Evolutionary conservation across 2,797 vertebrate genomes (phyloP), one percentile per base, ranked within the genome.

Genomic region (Eospalax fontanierii): DNA sequence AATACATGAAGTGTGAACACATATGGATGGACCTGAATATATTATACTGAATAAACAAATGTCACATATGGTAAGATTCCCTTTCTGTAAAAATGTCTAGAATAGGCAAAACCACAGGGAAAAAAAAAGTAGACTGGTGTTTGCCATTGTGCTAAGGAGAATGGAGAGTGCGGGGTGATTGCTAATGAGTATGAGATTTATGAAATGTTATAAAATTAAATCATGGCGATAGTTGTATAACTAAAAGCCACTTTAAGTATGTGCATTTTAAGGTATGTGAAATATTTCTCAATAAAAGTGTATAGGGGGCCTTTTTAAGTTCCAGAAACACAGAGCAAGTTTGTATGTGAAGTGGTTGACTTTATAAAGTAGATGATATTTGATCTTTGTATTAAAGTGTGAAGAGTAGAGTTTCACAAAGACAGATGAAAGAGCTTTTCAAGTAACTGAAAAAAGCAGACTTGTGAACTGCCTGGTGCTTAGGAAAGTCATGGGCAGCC

Each of bases 351-450:
- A 89, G 75, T 28, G 38, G 19, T 26, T 46, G 78, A 70, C 4
- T 75, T 96, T 80, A 79, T 18, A 73, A 66, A 94, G 76, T 83
- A 80, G 89, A 74, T 73, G 33, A 73, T 21, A 81, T 81, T 95
- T 68, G 38, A 70, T 74, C 22, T 78, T 50, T 0, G 16, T 38
- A 74, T 82, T 78, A 73, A 83, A 95, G 26, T 4, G n/a, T 19
- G 68, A 89, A 66, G 46, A 89, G 19, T 57, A 54, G 57, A 66
- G 57, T 65, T 76, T 73, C 59, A n/a, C 22, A 35, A 63, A 76
- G 54, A 87, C 54, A 81, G 63, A 63, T 63, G 33, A 96, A 95
- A 86, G 61, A 21, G 19, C 21, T 87, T 85, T 61, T 68, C 38
- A n/a, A 18, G 35, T 6, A 19, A 40, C 10, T 86, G 63, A 24